Evolutionary conservation across 2,113 vertebrate species (phyloP).

Genomic region (Cyphomyrus plagiostoma): DNA sequence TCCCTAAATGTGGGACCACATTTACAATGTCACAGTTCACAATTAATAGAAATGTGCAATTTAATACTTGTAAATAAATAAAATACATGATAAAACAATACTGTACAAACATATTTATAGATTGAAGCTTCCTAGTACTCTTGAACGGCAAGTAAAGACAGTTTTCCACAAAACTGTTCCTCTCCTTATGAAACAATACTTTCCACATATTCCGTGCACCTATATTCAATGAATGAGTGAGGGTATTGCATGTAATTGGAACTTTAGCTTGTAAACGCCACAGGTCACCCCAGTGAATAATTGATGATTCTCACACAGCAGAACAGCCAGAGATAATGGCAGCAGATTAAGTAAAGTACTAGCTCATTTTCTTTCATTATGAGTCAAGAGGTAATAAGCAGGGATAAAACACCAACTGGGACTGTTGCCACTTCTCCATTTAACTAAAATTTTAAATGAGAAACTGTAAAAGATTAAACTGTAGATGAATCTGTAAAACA

Average conservation of each 20-base stretch:
- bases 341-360: constrained; percentile 29
- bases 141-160: not conserved
- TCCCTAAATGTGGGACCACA: no score
- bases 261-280: not conserved
- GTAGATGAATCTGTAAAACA: not conserved
- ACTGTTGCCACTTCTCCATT: constrained; percentile 37
- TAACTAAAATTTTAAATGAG: no score
- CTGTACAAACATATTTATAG: not conserved
- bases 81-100: no score
- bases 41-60: no score
- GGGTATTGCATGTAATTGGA: not conserved
- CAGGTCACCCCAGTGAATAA: not conserved
- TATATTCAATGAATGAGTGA: not conserved
- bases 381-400: constrained; percentile 39
- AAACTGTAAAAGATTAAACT: not conserved
- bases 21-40: no score
- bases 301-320: not conserved
- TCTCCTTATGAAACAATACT: not conserved
- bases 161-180: not conserved
- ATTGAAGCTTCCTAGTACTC: not conserved
- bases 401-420: constrained; percentile 43
- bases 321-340: constrained; percentile 32
- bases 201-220: not conserved
- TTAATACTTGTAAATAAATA: no score
- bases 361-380: constrained; percentile 44